Evolutionary conservation across 1,140 invertebrate genomes (phyloP), one percentile per base, ranked within the genome.

Genomic region (Stegodyphus mimosarum): DNA sequence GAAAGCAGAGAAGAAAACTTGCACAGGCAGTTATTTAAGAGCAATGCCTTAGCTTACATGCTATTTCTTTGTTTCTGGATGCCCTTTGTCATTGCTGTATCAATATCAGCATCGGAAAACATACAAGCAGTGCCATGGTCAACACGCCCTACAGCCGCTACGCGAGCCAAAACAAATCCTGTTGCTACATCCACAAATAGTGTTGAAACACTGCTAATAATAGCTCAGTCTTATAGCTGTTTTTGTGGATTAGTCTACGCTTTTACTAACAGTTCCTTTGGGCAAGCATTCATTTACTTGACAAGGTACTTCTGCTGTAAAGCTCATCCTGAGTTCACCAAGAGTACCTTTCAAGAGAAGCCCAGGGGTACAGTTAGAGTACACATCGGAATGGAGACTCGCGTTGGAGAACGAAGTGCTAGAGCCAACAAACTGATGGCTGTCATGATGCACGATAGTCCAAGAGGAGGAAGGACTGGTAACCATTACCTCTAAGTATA

Each of bases 221-320:
- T 87, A 52, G 87, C 87, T 49, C 87, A 88, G 83, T 63, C 73
- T 18, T 87, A 86, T 64, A 86, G 86, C n/a, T 85, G 81, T 73
- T 74, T 88, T 66, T 88, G 87, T 33, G 70, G 76, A 9, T 74
- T 88, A 49, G 73, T 87, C 50, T 88, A 88, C 48, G 86, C 81
- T 15, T 81, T 86, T 51, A 88, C 76, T 50, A 79, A 88, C 52
- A 60, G 71, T 60, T 74, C 87, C 49, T 88, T 88, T 67, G 74
- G 76, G 60, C 87, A 87, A 63, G 87, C 84, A 7, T 88, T 87
- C 63, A 53, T 86, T 9, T 79, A 87, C 64, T 75, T 87, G 69
- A 87, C 78, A 53, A 80, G 83, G 72, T 88, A 88, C 77, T 88
- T 88, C 83, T 88, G 87, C 55, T 87, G 79, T 51, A 88, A 88